These are phyloP conservation scores for Maniola hyperantus DNA, from an alignment of 2,888 invertebrate genomes.

Conservation along the genomic window DNA sequence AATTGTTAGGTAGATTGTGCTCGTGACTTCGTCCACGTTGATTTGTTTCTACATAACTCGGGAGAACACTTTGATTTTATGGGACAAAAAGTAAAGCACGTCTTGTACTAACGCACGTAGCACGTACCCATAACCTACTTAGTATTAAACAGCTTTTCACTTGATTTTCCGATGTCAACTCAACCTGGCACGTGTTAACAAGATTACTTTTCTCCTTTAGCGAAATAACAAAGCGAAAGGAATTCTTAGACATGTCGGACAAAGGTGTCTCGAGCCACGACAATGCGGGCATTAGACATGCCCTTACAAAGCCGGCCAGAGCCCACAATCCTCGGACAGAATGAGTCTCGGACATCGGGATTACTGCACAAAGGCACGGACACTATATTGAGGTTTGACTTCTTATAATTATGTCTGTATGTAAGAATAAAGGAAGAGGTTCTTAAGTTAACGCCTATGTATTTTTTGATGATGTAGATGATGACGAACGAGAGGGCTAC, in stretches of 20 bases:
- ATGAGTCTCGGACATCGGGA: conserved; percentile 60
- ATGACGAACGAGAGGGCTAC: too few species aligned
- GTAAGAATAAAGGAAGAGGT: conserved; percentile 24
- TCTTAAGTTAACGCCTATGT: too few species aligned
- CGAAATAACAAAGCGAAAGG: conserved; percentile 36
- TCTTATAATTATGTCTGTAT: conserved; percentile 37
- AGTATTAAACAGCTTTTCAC: neutral
- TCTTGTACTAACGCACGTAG: too few species aligned
- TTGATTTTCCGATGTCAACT: conserved; percentile 1
- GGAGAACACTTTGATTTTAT: too few species aligned
- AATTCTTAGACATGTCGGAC: conserved; percentile 48
- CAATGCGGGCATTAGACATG: conserved; percentile 68
- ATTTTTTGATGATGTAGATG: too few species aligned
- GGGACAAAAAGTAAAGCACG: too few species aligned
- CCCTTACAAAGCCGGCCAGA: conserved; percentile 72
- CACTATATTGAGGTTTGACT: conserved; percentile 72
- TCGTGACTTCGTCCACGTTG: too few species aligned
- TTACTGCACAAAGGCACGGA: conserved; percentile 73
- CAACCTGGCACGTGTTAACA: conserved; percentile 7
- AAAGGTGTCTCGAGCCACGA: conserved; percentile 45
- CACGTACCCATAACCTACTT: too few species aligned
- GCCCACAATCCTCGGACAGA: conserved; percentile 55
- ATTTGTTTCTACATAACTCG: too few species aligned
- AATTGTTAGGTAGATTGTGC: too few species aligned
- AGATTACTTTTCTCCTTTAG: conserved; percentile 18